phyloP scores from a whole-genome alignment of 1,140 invertebrate genomes.

The Euura lappo region DNA sequence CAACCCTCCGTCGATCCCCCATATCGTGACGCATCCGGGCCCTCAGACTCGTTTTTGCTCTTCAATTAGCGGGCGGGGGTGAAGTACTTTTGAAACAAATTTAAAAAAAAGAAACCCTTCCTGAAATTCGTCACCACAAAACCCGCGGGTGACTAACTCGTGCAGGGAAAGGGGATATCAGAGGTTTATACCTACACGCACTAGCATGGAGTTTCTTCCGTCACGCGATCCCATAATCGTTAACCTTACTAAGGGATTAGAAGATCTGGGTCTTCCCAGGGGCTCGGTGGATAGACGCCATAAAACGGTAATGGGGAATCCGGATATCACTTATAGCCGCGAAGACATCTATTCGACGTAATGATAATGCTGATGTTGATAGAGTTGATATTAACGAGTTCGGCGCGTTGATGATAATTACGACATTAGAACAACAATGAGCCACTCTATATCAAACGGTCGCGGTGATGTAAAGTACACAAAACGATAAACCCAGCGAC shows the following conservation, averaged over 20 bases:
- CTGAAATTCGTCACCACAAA: background rate
- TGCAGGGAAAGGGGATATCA: too few relatives aligned
- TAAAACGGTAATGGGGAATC: background rate
- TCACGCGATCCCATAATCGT: background rate
- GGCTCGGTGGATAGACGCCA: background rate
- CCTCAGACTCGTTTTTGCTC: background rate
- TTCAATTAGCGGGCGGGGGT: background rate
- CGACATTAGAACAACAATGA: too few relatives aligned
- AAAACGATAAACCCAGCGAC: background rate
- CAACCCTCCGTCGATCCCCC: background rate
- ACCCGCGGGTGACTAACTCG: background rate
- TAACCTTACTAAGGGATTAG: background rate
- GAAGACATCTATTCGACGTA: too few relatives aligned
- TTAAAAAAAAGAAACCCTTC: background rate
- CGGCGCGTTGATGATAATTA: too few relatives aligned
- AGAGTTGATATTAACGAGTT: too few relatives aligned
- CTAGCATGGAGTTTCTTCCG: background rate
- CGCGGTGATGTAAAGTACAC: background rate
- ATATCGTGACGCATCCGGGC: background rate
- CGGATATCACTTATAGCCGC: background rate
- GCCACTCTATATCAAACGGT: too few relatives aligned
- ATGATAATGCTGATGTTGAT: too few relatives aligned
- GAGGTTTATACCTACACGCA: too few relatives aligned
- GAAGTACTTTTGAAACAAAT: background rate
- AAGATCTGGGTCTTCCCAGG: background rate